These are phyloP conservation scores for Hippocampus kuda DNA, from an alignment of 2,797 vertebrate genomes.

Conservation along the genomic window DNA sequence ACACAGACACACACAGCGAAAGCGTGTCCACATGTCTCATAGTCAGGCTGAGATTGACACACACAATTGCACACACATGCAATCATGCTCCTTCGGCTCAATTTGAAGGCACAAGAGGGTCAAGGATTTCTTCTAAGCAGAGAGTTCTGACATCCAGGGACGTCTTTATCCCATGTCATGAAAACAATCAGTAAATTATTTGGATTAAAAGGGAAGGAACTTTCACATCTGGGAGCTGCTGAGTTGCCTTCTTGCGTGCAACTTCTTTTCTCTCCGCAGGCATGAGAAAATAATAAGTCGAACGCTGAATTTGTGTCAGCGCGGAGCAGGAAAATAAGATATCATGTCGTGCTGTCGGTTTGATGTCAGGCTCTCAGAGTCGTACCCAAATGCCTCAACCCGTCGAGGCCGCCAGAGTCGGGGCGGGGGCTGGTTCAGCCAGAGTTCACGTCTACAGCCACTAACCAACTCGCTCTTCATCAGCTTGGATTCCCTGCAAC, in stretches of 20 bases:
- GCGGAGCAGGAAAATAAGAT: constrained; percentile 95
- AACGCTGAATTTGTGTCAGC: constrained; percentile 92
- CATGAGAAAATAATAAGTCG: constrained; percentile 89
- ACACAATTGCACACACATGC: constrained; percentile 71
- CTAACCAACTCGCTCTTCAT: constrained; percentile 64
- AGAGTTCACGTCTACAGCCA: constrained; percentile 86
- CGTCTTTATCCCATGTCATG: constrained; percentile 68
- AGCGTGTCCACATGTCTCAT: constrained; percentile 63
- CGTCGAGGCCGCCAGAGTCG: constrained; percentile 72
- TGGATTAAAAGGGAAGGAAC: constrained; percentile 74
- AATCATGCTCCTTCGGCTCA: constrained; percentile 52
- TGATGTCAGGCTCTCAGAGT: constrained; percentile 88
- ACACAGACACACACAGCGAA: constrained; percentile 13
- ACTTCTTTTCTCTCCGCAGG: constrained; percentile 57
- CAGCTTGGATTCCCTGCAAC: constrained; percentile 30
- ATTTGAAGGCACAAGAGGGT: constrained; percentile 62
- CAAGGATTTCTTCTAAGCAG: constrained; percentile 62
- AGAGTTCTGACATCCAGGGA: constrained; percentile 65
- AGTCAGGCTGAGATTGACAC: constrained; percentile 62
- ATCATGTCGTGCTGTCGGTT: constrained; percentile 95
- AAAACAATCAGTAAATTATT: constrained; percentile 83
- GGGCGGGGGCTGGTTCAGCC: constrained; percentile 74
- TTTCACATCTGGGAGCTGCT: constrained; percentile 76
- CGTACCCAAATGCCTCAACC: constrained; percentile 83
- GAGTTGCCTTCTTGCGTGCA: constrained; percentile 58